phyloP scores from a whole-genome alignment of 2,113 vertebrate genomes.

The Prionailurus viverrinus region DNA sequence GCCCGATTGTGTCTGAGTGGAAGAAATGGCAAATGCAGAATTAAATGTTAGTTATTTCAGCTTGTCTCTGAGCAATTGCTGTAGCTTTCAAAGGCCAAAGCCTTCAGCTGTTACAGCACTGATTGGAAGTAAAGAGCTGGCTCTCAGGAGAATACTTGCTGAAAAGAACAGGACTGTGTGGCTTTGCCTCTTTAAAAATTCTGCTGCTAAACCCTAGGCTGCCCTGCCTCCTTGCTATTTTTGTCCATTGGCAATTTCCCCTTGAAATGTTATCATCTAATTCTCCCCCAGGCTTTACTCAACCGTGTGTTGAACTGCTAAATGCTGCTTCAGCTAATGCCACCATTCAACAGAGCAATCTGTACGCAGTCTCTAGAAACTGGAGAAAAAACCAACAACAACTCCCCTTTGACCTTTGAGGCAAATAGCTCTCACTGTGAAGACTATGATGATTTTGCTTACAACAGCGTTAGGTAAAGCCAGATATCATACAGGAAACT shows the following conservation, averaged over 20 bases:
- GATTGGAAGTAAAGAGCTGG: constrained; percentile 69
- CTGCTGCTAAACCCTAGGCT: constrained; percentile 63
- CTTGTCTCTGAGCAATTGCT: constrained; percentile 52
- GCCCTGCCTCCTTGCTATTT: constrained; percentile 74
- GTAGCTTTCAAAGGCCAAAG: constrained; percentile 66
- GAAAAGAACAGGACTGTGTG: constrained; percentile 66
- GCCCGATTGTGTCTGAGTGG: neutral
- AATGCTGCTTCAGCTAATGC: constrained; percentile 80
- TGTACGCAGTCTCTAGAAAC: constrained; percentile 51
- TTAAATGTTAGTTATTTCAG: constrained; percentile 67
- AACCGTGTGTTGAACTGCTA: constrained; percentile 77
- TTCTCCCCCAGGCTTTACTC: constrained; percentile 71
- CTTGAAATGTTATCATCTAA: constrained; percentile 78
- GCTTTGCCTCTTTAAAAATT: constrained; percentile 73
- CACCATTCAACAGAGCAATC: constrained; percentile 69
- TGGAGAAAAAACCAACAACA: neutral
- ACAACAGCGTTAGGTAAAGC: constrained; percentile 66
- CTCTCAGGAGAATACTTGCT: constrained; percentile 70
- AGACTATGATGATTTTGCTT: constrained; percentile 65
- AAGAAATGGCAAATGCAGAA: constrained; percentile 67
- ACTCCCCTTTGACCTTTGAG: constrained; percentile 49
- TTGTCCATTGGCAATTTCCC: constrained; percentile 76
- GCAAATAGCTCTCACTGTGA: constrained; percentile 62
- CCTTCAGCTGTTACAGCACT: constrained; percentile 62
- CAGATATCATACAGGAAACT: constrained; percentile 53